A percentile compares a stretch with the other conserved stretches of the same genome.
phyloP scores from a whole-genome alignment of 1,140 invertebrate genomes.

The Atta cephalotes region DNA sequence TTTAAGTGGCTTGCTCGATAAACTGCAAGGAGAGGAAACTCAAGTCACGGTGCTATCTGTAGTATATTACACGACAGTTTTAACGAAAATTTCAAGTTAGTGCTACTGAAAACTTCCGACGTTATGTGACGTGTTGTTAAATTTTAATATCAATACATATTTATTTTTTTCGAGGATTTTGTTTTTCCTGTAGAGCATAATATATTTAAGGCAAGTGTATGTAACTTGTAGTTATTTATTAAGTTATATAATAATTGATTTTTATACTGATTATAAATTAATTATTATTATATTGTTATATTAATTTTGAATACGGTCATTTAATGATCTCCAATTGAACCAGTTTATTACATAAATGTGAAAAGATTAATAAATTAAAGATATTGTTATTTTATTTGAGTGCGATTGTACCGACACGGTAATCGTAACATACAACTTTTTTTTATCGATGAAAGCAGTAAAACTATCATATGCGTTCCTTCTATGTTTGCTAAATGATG shows the following conservation, averaged over 20 bases:
- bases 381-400: neutral
- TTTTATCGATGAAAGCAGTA: neutral
- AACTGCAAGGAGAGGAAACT: constrained; percentile 21
- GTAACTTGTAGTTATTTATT: too few relatives aligned
- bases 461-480: neutral
- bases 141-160: constrained; percentile 35
- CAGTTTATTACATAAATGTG: neutral
- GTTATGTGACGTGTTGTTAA: constrained; percentile 9
- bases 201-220: too few relatives aligned
- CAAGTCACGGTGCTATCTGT: constrained; percentile 20
- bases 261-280: too few relatives aligned
- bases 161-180: neutral
- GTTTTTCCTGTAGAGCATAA: too few relatives aligned
- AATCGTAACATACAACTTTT: too few relatives aligned
- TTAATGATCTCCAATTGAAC: too few relatives aligned
- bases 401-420: neutral
- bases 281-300: too few relatives aligned
- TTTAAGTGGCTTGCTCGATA: constrained; percentile 44
- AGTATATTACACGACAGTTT: constrained; percentile 45
- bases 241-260: too few relatives aligned
- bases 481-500: neutral
- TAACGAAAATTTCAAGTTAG: constrained; percentile 39
- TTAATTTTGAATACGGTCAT: too few relatives aligned
- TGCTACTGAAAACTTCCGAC: constrained; percentile 26
- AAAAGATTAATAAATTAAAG: neutral